phyloP scores from a whole-genome alignment of 2,113 vertebrate genomes.

The Dascyllus trimaculatus region DNA sequence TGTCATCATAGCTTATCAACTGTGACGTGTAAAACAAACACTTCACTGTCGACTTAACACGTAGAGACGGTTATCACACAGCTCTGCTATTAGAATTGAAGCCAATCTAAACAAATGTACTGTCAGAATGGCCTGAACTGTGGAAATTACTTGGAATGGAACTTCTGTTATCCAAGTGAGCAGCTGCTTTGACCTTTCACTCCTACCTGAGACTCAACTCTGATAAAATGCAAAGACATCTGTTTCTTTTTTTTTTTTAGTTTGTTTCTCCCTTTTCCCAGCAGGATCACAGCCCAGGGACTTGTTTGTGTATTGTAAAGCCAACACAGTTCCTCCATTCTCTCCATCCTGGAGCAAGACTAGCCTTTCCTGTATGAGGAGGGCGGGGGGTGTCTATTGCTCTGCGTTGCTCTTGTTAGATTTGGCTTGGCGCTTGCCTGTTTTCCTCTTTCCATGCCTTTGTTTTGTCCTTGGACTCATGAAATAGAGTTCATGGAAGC shows the following conservation, averaged over 20 bases:
- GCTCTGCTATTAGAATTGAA: too few relatives aligned
- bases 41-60: neutral
- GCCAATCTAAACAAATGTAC: too few relatives aligned
- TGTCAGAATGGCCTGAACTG: slow-evolving; percentile 7
- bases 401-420: slow-evolving; percentile 45
- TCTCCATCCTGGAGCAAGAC: slow-evolving; percentile 62
- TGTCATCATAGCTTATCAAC: too few relatives aligned
- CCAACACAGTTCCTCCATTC: slow-evolving; percentile 40
- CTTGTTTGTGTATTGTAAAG: slow-evolving; percentile 64
- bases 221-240: slow-evolving; percentile 20
- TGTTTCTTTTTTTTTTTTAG: neutral
- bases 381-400: slow-evolving; percentile 22
- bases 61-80: too few relatives aligned
- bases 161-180: slow-evolving; percentile 7
- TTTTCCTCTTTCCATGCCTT: slow-evolving; percentile 79
- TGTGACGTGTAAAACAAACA: slow-evolving; percentile 5
- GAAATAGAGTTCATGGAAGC: slow-evolving; percentile 68
- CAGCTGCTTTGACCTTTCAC: slow-evolving; percentile 39
- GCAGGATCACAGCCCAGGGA: slow-evolving; percentile 39
- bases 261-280: slow-evolving; percentile 1
- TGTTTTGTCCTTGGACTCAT: slow-evolving; percentile 69
- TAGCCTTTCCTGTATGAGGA: slow-evolving; percentile 67
- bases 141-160: slow-evolving; percentile 32
- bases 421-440: slow-evolving; percentile 60
- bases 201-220: neutral